phyloP scores from a whole-genome alignment of 2,888 invertebrate genomes.

The Netelia melanura region DNA sequence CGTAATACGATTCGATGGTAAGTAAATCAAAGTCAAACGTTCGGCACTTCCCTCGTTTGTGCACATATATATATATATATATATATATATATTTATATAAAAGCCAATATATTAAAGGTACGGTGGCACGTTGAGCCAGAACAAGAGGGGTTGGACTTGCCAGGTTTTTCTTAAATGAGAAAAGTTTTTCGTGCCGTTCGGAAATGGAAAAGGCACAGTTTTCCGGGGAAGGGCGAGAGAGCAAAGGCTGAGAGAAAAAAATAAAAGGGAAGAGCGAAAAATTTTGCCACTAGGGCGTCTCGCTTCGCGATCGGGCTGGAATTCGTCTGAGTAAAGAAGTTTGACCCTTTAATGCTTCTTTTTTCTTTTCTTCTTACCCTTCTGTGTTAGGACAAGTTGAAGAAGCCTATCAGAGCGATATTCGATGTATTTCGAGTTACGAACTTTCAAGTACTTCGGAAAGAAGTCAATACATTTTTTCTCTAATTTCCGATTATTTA shows the following conservation, averaged over 20 bases:
- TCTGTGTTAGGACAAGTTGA: not conserved
- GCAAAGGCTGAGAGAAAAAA: not conserved
- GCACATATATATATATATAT: not conserved
- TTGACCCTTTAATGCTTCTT: slow-evolving; percentile 15
- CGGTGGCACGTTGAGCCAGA: slow-evolving; percentile 13
- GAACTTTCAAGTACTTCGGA: not conserved
- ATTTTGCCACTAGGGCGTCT: not conserved
- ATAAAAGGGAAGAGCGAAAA: not conserved
- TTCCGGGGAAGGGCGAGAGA: slow-evolving; percentile 8
- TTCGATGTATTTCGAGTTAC: slow-evolving; percentile 9
- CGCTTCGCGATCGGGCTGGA: not conserved
- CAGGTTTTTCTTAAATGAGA: slow-evolving; percentile 61
- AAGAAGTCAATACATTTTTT: not conserved
- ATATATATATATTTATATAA: slow-evolving; percentile 8
- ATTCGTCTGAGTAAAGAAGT: slow-evolving; percentile 23
- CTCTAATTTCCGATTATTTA: slow-evolving; percentile 20
- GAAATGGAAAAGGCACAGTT: slow-evolving; percentile 50
- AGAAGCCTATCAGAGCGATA: slow-evolving; percentile 3
- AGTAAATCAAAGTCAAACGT: slow-evolving; percentile 51
- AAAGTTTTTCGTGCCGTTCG: slow-evolving; percentile 59
- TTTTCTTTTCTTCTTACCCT: not conserved
- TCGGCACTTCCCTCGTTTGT: slow-evolving; percentile 14
- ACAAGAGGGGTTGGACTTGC: slow-evolving; percentile 18
- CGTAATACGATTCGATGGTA: slow-evolving; percentile 11
- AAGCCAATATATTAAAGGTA: not conserved